Conservation (phyloP, 2,888 invertebrate genomes). For the Rhorus exstirpatorius region DNA sequence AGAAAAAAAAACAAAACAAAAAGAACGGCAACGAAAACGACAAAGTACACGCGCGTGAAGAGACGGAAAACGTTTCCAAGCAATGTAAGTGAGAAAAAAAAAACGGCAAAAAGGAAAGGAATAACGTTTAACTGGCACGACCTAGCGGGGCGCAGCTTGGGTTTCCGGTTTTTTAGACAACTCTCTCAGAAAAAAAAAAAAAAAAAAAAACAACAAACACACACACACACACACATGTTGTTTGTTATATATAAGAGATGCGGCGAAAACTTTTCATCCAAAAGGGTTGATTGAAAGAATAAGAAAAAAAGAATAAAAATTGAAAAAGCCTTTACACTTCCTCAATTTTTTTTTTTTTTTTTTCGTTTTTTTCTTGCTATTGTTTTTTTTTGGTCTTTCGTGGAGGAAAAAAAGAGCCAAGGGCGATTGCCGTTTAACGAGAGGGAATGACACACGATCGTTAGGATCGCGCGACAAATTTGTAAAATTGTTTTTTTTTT, state of each 20-base stretch:
- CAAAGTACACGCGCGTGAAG: constrained; percentile 76
- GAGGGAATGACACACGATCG: constrained; percentile 54
- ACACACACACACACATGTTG: constrained; percentile 80
- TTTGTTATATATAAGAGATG: constrained; percentile 84
- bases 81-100: constrained; percentile 78
- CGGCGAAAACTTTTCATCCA: constrained; percentile 82
- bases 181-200: constrained; percentile 70
- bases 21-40: constrained; percentile 82
- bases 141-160: constrained; percentile 76
- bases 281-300: constrained; percentile 81
- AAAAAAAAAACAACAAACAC: constrained; percentile 58
- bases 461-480: constrained; percentile 66
- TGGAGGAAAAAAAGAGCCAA: constrained; percentile 62
- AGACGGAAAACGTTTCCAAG: constrained; percentile 78
- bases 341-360: constrained; percentile 80
- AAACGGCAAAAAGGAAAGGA: constrained; percentile 32
- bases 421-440: constrained; percentile 43
- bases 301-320: constrained; percentile 79
- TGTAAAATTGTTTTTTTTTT: too few relatives aligned
- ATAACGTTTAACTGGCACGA: constrained; percentile 76
- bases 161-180: constrained; percentile 77
- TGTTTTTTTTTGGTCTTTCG: constrained; percentile 51
- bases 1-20: too few relatives aligned
- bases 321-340: constrained; percentile 83
- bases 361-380: constrained; percentile 71